These are phyloP conservation scores for Dinoponera quadriceps DNA, from an alignment of 1,140 invertebrate species.

Conservation along the genomic window DNA sequence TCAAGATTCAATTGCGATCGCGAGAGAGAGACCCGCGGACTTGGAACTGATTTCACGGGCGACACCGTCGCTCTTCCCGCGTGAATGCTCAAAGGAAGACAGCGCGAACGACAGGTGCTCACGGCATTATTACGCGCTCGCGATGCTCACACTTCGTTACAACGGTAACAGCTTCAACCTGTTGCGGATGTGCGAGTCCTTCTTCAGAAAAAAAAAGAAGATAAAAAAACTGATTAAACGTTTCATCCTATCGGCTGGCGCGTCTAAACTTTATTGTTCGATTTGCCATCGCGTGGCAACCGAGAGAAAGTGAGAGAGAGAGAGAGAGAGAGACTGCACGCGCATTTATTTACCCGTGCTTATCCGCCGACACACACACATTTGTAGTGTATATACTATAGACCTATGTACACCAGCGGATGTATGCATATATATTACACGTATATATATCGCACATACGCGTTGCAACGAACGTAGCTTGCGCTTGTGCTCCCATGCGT, in stretches of 20 bases:
- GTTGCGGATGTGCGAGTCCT: conserved; percentile 48
- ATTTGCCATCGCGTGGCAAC: conserved; percentile 4
- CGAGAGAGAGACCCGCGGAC: neutral
- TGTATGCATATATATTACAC: neutral
- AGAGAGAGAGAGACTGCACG: neutral
- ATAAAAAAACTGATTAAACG: conserved; percentile 26
- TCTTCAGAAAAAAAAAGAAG: conserved; percentile 24
- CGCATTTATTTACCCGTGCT: conserved; percentile 21
- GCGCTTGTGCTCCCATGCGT: neutral
- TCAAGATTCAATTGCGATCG: neutral
- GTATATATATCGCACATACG: neutral
- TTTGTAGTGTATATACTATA: too few relatives aligned
- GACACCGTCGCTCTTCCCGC: too few relatives aligned
- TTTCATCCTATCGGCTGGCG: neutral
- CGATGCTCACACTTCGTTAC: conserved; percentile 15
- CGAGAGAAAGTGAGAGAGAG: neutral
- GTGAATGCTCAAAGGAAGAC: too few relatives aligned
- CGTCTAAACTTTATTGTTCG: conserved; percentile 1
- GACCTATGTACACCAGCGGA: neutral
- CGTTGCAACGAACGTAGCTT: neutral
- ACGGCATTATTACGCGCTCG: neutral
- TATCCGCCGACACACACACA: neutral
- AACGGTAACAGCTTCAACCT: conserved; percentile 55
- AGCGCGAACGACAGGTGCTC: too few relatives aligned
- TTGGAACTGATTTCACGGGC: neutral